Conservation (phyloP, 30 jellyfish, hydroid and myxozoan species). For the Mastigias papua region DNA sequence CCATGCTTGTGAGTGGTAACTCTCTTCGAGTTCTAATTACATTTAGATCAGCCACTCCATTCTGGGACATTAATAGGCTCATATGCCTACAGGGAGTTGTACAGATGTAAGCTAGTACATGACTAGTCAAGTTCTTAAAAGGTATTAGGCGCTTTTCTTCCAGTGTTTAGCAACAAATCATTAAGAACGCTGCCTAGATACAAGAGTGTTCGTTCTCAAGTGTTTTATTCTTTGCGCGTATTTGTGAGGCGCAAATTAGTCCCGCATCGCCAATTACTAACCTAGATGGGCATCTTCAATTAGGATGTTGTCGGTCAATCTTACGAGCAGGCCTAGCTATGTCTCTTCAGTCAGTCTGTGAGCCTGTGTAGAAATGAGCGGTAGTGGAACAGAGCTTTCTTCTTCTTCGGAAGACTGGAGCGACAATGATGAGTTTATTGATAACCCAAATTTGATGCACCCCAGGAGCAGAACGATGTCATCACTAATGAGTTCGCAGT, state of each 20-base stretch:
- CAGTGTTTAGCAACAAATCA: no score
- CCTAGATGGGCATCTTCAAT: not conserved
- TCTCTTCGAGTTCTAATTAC: no score
- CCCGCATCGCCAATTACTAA: not conserved
- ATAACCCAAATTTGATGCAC: not conserved
- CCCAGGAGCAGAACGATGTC: not conserved
- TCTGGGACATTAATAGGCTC: no score
- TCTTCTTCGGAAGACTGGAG: slow-evolving; percentile 27
- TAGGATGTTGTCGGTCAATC: not conserved
- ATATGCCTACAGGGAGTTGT: no score
- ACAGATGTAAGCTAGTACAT: no score
- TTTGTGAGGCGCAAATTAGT: not conserved
- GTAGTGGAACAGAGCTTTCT: not conserved
- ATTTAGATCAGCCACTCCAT: no score
- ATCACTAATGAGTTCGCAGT: slow-evolving; percentile 1
- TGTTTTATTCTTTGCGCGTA: not conserved
- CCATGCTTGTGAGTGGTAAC: no score
- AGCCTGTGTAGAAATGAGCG: not conserved
- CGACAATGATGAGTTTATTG: not conserved
- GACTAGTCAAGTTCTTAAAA: no score
- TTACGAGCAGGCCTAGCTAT: not conserved
- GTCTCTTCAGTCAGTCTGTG: not conserved
- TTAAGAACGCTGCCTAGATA: not conserved
- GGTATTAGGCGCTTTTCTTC: no score
- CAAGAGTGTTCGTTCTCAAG: not conserved